phyloP scores from a whole-genome alignment of 2,797 vertebrate genomes.

The Antrozous pallidus region DNA sequence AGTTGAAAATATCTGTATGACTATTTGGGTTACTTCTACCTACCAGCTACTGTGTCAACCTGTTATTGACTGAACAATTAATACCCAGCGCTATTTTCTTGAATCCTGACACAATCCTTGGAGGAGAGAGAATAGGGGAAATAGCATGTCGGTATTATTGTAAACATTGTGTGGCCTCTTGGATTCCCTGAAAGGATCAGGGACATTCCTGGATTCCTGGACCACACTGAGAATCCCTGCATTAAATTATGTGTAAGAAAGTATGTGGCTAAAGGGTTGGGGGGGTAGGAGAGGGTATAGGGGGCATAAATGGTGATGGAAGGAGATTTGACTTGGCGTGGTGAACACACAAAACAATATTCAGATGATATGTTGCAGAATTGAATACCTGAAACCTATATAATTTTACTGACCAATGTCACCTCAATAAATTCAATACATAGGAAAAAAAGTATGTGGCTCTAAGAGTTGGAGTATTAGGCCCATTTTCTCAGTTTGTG shows the following conservation, averaged over 20 bases:
- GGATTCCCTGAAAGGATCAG: neutral
- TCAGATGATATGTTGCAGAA: neutral
- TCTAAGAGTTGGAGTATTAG: accelerated
- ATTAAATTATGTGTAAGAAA: neutral
- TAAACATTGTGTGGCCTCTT: accelerated
- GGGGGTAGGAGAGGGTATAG: neutral
- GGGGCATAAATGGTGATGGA: neutral
- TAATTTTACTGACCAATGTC: neutral
- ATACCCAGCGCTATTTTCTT: neutral
- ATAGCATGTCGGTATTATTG: accelerated
- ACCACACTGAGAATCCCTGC: neutral
- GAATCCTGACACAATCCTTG: neutral
- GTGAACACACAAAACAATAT: neutral
- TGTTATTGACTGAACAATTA: neutral
- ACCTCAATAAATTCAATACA: neutral
- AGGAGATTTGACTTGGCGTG: neutral
- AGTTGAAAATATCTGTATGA: neutral
- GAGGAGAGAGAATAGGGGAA: neutral
- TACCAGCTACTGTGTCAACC: neutral
- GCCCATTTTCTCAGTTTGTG: neutral
- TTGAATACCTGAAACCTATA: neutral
- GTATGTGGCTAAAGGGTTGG: neutral
- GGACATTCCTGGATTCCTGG: neutral
- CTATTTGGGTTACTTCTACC: neutral
- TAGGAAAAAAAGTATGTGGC: accelerated